phyloP scores from a whole-genome alignment of 2,113 vertebrate species.

The Zosterops lateralis region DNA sequence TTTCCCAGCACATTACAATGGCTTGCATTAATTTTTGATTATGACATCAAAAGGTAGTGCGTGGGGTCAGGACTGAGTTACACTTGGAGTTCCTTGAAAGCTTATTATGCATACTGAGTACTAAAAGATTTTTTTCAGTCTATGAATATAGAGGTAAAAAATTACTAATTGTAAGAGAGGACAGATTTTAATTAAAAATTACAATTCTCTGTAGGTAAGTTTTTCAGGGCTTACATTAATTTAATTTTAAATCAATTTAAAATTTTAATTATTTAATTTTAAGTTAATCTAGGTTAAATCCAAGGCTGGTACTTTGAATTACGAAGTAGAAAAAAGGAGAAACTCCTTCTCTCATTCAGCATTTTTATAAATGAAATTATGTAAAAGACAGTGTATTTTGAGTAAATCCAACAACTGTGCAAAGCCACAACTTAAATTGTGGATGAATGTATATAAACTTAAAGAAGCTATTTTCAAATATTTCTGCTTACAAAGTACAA shows the following conservation, averaged over 20 bases:
- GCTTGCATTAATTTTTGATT: neutral
- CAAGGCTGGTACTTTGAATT: neutral
- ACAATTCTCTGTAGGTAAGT: neutral
- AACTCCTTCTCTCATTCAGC: neutral
- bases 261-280: neutral
- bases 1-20: neutral
- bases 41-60: neutral
- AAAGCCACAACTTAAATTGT: neutral
- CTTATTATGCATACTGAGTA: neutral
- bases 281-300: neutral
- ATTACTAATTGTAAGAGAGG: neutral
- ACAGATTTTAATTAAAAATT: neutral
- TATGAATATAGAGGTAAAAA: neutral
- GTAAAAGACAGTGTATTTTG: neutral
- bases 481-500: neutral
- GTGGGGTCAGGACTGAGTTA: neutral
- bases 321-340: neutral
- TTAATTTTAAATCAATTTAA: neutral
- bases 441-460: neutral
- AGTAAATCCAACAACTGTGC: neutral
- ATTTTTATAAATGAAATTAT: neutral
- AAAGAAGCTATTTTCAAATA: neutral
- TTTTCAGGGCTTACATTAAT: neutral
- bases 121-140: neutral
- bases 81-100: neutral